Conservation (phyloP, 2,113 vertebrate species). For the Okapia johnstoni region DNA sequence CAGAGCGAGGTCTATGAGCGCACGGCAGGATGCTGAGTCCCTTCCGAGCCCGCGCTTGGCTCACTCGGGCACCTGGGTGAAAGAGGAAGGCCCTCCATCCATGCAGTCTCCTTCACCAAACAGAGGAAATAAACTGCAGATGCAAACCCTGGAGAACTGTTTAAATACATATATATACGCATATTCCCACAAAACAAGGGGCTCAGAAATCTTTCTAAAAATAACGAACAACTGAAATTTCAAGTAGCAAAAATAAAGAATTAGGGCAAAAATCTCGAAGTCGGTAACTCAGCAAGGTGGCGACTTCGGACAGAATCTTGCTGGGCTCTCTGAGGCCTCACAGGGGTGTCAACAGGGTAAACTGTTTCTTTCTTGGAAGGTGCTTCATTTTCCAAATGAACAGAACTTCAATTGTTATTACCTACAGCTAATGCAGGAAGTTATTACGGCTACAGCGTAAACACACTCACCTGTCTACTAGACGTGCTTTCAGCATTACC, state of each 20-base stretch:
- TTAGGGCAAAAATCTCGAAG: background rate
- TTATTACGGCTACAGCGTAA: accelerated
- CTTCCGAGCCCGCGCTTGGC: accelerated
- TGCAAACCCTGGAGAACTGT: accelerated
- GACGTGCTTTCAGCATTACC: constrained; percentile 84
- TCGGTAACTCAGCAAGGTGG: too few species aligned
- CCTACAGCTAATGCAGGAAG: accelerated
- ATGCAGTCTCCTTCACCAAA: background rate
- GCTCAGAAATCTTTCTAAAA: background rate
- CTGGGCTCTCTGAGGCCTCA: accelerated
- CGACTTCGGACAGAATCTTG: background rate
- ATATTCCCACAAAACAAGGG: background rate
- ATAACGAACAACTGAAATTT: background rate
- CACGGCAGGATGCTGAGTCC: accelerated
- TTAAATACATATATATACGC: background rate
- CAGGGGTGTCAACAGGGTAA: accelerated
- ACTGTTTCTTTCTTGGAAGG: accelerated
- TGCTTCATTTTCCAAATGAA: accelerated
- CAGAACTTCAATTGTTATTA: accelerated
- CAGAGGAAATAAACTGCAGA: background rate
- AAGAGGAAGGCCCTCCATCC: accelerated
- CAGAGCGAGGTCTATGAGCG: accelerated
- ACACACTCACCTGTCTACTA: constrained; percentile 89
- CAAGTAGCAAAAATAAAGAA: background rate
- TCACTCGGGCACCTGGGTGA: too few species aligned